Percentiles rank a stretch among this genome's conserved stretches.
These are phyloP conservation scores for Hermatobates lingyangjiaoensis DNA, from an alignment of 1,140 invertebrate genomes.

Conservation along the genomic window DNA sequence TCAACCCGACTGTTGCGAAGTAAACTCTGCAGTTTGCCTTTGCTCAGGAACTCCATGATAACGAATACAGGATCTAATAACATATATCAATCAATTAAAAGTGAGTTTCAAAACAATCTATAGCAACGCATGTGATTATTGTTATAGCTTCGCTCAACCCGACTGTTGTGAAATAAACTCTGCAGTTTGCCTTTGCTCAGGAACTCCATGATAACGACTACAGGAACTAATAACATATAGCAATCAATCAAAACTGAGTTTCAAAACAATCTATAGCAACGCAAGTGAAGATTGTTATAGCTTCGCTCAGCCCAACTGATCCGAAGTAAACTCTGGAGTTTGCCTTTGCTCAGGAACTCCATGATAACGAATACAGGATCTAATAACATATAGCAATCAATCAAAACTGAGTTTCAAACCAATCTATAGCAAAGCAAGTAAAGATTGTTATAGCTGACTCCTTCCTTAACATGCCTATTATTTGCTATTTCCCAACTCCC, in stretches of 20 bases:
- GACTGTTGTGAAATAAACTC: conserved; percentile 62
- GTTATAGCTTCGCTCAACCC: conserved; percentile 60
- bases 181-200: conserved; percentile 79
- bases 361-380: conserved; percentile 87
- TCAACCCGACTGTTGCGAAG: conserved; percentile 63
- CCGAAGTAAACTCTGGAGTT: conserved; percentile 75
- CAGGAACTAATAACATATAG: conserved; percentile 42
- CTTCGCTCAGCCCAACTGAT: conserved; percentile 58
- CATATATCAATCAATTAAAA: conserved; percentile 24
- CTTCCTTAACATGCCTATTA: too few relatives aligned
- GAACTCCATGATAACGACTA: conserved; percentile 87
- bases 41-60: conserved; percentile 79
- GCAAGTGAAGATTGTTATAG: conserved; percentile 66
- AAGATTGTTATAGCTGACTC: too few relatives aligned
- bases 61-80: conserved; percentile 70
- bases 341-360: conserved; percentile 79
- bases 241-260: too few relatives aligned
- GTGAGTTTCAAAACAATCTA: conserved; percentile 60
- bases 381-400: conserved; percentile 21
- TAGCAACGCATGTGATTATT: conserved; percentile 60
- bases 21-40: conserved; percentile 83
- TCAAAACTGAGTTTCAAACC: too few relatives aligned
- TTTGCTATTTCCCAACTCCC: too few relatives aligned
- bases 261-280: not conserved
- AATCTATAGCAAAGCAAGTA: too few relatives aligned